Percentiles rank a stretch among this genome's conserved stretches.
Evolutionary conservation across 2,888 invertebrate species (phyloP).

Genomic region (Ernsta delagoae): DNA sequence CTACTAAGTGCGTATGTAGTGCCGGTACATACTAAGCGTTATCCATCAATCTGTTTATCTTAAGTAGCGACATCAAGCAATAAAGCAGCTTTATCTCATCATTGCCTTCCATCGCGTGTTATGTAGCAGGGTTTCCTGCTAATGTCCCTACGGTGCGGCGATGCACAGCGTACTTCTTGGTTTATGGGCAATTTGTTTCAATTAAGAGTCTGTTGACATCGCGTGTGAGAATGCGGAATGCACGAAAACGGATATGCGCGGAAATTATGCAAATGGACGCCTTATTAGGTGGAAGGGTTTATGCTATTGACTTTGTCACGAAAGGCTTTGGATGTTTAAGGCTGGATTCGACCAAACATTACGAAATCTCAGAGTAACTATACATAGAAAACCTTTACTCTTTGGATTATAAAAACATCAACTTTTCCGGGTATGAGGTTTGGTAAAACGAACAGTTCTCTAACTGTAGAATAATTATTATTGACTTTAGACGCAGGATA

Average conservation of each 20-base stretch:
- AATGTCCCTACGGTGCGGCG: slow-evolving; percentile 9
- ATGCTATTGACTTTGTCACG: slow-evolving; percentile 10
- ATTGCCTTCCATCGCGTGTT: slow-evolving; percentile 28
- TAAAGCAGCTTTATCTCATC: slow-evolving; percentile 30
- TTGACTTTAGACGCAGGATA: too few relatives aligned
- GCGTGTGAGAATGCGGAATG: slow-evolving; percentile 50
- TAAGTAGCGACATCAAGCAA: slow-evolving; percentile 18
- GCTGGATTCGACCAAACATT: too few relatives aligned
- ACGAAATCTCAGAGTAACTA: too few relatives aligned
- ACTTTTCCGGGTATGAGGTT: too few relatives aligned
- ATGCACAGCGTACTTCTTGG: slow-evolving; percentile 25
- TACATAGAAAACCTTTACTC: too few relatives aligned
- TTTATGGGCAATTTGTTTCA: slow-evolving; percentile 37
- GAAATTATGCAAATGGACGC: slow-evolving; percentile 35
- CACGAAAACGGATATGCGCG: slow-evolving; percentile 30
- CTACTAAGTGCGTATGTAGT: too few relatives aligned
- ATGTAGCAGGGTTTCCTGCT: slow-evolving; percentile 6
- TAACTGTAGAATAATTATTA: too few relatives aligned
- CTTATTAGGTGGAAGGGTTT: slow-evolving; percentile 31
- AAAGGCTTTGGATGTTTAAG: background rate
- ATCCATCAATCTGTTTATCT: slow-evolving; percentile 26
- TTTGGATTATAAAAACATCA: too few relatives aligned
- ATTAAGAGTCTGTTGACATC: slow-evolving; percentile 39
- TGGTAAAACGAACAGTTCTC: too few relatives aligned
- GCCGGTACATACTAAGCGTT: background rate